Evolutionary conservation across 1,140 invertebrate genomes (phyloP).

Genomic region (Hycleus phaleratus): DNA sequence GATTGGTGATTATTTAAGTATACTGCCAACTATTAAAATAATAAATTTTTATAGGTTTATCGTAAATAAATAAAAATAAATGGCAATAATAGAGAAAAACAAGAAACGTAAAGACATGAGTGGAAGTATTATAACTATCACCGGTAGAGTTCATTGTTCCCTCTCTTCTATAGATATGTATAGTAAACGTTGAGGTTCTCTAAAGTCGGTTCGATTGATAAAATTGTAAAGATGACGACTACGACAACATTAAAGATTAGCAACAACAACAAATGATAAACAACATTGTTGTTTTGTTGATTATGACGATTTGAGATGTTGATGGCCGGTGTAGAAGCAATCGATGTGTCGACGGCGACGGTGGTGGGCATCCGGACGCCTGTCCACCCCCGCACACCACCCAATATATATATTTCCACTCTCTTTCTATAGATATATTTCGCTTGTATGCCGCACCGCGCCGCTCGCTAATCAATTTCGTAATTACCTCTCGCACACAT

Average conservation of each 20-base stretch:
- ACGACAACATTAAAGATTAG: no score
- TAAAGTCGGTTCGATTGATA: neutral
- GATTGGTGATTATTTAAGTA: constrained; percentile 52
- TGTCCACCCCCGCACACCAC: constrained; percentile 35
- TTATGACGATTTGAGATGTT: constrained; percentile 14
- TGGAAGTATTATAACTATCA: neutral
- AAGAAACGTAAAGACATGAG: neutral
- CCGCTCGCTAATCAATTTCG: constrained; percentile 34
- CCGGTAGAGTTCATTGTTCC: neutral
- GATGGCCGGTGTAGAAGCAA: constrained; percentile 23
- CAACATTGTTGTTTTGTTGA: no score
- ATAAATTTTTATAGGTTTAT: constrained; percentile 39
- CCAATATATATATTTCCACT: neutral
- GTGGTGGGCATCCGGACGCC: constrained; percentile 28
- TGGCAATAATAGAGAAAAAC: no score
- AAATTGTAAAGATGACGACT: neutral
- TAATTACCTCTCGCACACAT: constrained; percentile 29
- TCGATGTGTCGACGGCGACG: neutral
- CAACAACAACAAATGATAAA: no score
- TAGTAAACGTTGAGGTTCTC: no score
- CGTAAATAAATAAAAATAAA: neutral
- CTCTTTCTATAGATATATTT: neutral
- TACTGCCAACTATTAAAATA: constrained; percentile 39
- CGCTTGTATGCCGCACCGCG: neutral
- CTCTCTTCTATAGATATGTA: neutral